These are phyloP conservation scores for Asbolus verrucosus DNA, from an alignment of 1,140 invertebrate species.

Conservation along the genomic window DNA sequence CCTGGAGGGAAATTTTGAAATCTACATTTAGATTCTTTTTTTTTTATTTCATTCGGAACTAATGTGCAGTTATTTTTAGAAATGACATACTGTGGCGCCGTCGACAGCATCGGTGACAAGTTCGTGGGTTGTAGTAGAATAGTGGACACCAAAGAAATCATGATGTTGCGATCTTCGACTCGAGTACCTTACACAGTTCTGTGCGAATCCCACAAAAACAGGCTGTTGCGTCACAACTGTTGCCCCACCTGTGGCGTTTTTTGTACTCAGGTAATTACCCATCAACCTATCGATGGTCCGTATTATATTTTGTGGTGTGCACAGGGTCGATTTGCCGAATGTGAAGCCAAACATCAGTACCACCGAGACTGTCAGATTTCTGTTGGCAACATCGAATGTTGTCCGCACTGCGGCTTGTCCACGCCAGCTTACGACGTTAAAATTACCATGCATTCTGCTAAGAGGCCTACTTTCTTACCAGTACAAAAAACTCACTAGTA, in stretches of 20 bases:
- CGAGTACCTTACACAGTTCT: constrained; percentile 87
- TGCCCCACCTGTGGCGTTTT: constrained; percentile 92
- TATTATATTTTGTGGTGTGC: too few relatives aligned
- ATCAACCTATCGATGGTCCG: too few relatives aligned
- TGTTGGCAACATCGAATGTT: constrained; percentile 64
- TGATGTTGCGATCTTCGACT: constrained; percentile 80
- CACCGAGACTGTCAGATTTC: constrained; percentile 75
- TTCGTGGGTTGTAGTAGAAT: constrained; percentile 61
- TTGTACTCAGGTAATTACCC: constrained; percentile 85
- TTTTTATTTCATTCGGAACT: too few relatives aligned
- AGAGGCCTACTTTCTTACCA: constrained; percentile 71
- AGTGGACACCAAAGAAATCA: constrained; percentile 49
- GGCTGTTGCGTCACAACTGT: constrained; percentile 85
- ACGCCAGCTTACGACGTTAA: constrained; percentile 70
- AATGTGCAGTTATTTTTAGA: too few relatives aligned
- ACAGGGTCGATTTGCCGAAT: constrained; percentile 78
- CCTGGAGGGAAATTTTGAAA: too few relatives aligned
- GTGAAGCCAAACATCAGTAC: constrained; percentile 75
- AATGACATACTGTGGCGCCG: constrained; percentile 56
- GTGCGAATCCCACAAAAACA: constrained; percentile 83
- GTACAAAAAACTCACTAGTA: constrained; percentile 66
- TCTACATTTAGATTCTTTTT: constrained; percentile 11
- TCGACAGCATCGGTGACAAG: constrained; percentile 60
- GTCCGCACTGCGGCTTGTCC: constrained; percentile 78
- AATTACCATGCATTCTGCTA: constrained; percentile 71